Evolutionary conservation across 2,797 vertebrate species (phyloP).

Genomic region (Huso huso): DNA sequence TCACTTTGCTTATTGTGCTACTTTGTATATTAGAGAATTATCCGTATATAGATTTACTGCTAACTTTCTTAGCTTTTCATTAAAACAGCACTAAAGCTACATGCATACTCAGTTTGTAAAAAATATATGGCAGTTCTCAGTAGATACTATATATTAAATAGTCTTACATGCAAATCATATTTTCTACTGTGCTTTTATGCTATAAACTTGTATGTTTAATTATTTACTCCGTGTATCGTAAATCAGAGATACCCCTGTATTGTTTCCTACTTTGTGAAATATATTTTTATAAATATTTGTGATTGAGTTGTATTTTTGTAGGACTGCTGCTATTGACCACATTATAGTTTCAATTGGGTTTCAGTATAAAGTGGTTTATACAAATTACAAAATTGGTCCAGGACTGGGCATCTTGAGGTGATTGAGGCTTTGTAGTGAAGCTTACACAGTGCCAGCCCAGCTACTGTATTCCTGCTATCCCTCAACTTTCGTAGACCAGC

Average conservation of each 20-base stretch:
- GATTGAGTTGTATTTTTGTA: slow-evolving; percentile 48
- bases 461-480: too few species aligned
- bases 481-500: too few species aligned
- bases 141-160: slow-evolving; percentile 89
- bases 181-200: slow-evolving; percentile 98
- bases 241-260: slow-evolving; percentile 97
- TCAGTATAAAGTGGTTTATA: not conserved
- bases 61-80: slow-evolving; percentile 80
- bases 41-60: slow-evolving; percentile 89
- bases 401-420: too few species aligned
- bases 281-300: slow-evolving; percentile 99
- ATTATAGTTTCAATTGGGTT: slow-evolving; percentile 26
- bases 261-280: slow-evolving; percentile 99
- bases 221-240: slow-evolving; percentile 99
- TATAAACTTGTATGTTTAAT: slow-evolving; percentile 92
- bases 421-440: too few species aligned
- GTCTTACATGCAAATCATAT: slow-evolving; percentile 92
- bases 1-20: slow-evolving; percentile 73
- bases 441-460: too few species aligned
- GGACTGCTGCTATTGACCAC: not conserved
- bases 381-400: not conserved
- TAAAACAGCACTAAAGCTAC: slow-evolving; percentile 72
- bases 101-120: slow-evolving; percentile 77
- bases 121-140: slow-evolving; percentile 80
- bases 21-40: slow-evolving; percentile 77